phyloP scores from a whole-genome alignment of 1,140 invertebrate species.

The Phortica variegata region DNA sequence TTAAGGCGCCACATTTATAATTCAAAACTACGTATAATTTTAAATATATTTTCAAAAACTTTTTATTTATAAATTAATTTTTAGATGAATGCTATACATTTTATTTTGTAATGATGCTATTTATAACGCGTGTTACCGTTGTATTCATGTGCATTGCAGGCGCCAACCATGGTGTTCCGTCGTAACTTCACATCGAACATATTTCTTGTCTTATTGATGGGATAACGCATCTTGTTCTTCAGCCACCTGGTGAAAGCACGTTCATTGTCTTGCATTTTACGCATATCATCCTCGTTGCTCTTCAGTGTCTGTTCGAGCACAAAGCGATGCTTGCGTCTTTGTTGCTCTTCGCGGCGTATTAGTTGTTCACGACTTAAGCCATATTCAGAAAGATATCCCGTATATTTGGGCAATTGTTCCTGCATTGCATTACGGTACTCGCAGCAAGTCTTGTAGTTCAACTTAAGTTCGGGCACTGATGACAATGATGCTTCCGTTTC shows the following conservation, averaged over 20 bases:
- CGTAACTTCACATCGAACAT: slow-evolving; percentile 48
- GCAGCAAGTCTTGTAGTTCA: slow-evolving; percentile 53
- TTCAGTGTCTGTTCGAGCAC: slow-evolving; percentile 39
- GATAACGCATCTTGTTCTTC: slow-evolving; percentile 54
- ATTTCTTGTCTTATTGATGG: slow-evolving; percentile 51
- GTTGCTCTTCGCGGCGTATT: slow-evolving; percentile 36
- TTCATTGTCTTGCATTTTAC: slow-evolving; percentile 54
- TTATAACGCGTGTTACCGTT: no score
- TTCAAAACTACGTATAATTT: no score
- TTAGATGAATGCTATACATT: no score
- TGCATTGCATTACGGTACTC: slow-evolving; percentile 44
- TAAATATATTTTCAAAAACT: no score
- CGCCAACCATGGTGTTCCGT: slow-evolving; percentile 25
- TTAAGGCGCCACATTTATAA: no score
- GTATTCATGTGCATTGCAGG: no score
- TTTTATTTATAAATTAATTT: no score
- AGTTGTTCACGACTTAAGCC: slow-evolving; percentile 47
- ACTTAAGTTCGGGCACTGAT: slow-evolving; percentile 28
- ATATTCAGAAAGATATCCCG: slow-evolving; percentile 54
- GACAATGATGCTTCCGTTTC: background rate
- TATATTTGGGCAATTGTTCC: slow-evolving; percentile 48
- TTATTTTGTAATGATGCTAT: no score
- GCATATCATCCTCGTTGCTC: slow-evolving; percentile 41
- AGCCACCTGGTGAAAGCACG: slow-evolving; percentile 54
- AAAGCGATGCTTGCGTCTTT: slow-evolving; percentile 31